These are phyloP conservation scores for Percopsis transmontana DNA, from an alignment of 2,113 vertebrate species.

Conservation along the genomic window DNA sequence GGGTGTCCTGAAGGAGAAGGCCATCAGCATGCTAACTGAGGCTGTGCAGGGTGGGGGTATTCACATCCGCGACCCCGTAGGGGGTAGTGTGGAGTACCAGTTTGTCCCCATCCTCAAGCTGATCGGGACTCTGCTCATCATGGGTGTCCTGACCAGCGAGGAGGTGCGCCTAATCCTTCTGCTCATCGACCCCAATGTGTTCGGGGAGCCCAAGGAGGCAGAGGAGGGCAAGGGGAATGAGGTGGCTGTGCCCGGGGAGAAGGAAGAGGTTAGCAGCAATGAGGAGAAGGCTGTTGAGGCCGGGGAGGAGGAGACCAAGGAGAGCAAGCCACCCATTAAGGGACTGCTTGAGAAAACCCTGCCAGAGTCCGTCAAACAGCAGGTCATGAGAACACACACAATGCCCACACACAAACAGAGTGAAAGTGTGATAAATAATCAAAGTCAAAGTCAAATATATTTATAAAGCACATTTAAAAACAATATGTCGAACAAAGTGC, in stretches of 20 bases:
- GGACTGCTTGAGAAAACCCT: constrained; percentile 92
- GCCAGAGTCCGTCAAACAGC: constrained; percentile 92
- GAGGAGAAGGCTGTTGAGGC: constrained; percentile 81
- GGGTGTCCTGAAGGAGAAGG: constrained; percentile 87
- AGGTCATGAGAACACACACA: constrained; percentile 77
- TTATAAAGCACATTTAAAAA: no score
- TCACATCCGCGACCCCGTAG: constrained; percentile 93
- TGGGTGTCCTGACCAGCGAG: constrained; percentile 90
- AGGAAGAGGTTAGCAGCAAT: constrained; percentile 82
- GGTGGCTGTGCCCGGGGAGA: constrained; percentile 57
- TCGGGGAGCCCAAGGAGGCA: constrained; percentile 82
- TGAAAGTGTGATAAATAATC: no score
- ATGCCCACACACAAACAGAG: not conserved
- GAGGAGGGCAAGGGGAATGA: constrained; percentile 68
- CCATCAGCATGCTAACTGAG: constrained; percentile 93
- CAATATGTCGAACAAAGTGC: no score
- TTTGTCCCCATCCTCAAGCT: constrained; percentile 96
- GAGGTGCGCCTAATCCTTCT: constrained; percentile 90
- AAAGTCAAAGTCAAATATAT: no score
- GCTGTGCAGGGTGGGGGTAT: constrained; percentile 89
- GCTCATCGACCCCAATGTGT: constrained; percentile 90
- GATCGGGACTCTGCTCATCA: constrained; percentile 88
- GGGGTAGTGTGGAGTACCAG: constrained; percentile 90
- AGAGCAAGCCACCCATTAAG: constrained; percentile 78
- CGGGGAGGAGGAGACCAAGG: constrained; percentile 90